Evolutionary conservation across 2,113 vertebrate genomes (phyloP), one percentile per base, ranked within the genome.

Genomic region (Takifugu bimaculatus): DNA sequence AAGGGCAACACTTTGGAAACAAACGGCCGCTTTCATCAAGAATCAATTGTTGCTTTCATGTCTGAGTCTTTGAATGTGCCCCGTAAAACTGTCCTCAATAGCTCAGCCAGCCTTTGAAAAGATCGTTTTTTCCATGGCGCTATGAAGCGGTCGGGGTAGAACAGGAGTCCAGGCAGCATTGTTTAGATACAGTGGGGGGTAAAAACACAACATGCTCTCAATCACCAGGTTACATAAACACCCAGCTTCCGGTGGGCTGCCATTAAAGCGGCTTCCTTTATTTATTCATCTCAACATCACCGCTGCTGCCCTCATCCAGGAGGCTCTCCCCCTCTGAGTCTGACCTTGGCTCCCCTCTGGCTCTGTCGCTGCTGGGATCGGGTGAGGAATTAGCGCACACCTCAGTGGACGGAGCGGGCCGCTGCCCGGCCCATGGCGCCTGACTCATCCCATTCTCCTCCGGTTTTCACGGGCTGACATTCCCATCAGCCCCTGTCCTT

Each of bases 361-460:
- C 67, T 43, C 60, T 61, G 65, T 25, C 49, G 66, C 54, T 50
- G 65, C 72, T 63, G 50, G 70, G 63, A 79, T 59, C 52, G 53
- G 67, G 71, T 42, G 4, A 42, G 51, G 65, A 61, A 84, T 88
- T 86, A 85, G 74, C 25, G 26, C 65, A 85, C 61, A 82, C 78
- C 82, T 87, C 81, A 57, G 64, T 83, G 77, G 77, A 69, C 70
- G 71, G 25, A 57, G 56, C 75, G 59, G 74, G 60, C 74, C 51
- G n/a, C 52, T 14, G 61, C 63, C 78, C 55, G 57, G 68, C 82
- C 80, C 52, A 32, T 63, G 50, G 72, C 60, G 67, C 68, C 85
- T 78, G 80, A 87, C 78, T 88, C 80, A 82, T 85, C 67, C 74
- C 70, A 51, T 60, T 82, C 44, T 70, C 62, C 69, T 79, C 76